Evolutionary conservation across 1,140 invertebrate genomes (phyloP).

Genomic region (Eueides isabella): DNA sequence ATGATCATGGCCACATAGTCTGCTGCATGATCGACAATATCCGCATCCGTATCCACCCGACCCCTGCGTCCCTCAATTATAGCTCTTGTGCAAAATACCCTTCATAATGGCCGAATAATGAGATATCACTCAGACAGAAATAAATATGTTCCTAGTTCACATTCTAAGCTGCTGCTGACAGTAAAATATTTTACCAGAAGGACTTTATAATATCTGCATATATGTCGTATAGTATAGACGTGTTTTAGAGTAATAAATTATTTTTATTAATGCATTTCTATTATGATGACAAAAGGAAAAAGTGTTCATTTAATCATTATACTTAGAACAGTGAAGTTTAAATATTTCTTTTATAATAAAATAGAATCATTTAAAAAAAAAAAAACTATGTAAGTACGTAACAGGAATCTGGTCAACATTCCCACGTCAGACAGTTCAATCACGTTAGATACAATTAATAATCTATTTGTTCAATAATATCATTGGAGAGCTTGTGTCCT

Average conservation of each 20-base stretch:
- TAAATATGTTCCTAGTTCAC: constrained; percentile 5
- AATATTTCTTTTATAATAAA: background rate
- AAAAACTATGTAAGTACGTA: no score
- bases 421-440: constrained; percentile 30
- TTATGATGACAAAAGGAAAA: background rate
- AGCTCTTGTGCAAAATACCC: constrained; percentile 38
- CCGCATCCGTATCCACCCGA: constrained; percentile 48
- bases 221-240: no score
- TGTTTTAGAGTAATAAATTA: background rate
- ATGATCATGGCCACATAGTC: constrained; percentile 30
- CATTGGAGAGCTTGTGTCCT: constrained; percentile 69
- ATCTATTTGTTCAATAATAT: constrained; percentile 57
- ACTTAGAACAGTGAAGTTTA: background rate
- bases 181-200: background rate
- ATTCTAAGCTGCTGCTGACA: constrained; percentile 1
- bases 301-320: background rate
- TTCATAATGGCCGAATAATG: constrained; percentile 31
- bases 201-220: constrained; percentile 4
- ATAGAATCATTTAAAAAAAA: no score
- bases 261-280: background rate
- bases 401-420: constrained; percentile 21
- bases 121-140: constrained; percentile 18
- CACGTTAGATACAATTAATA: constrained; percentile 35
- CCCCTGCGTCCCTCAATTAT: constrained; percentile 50
- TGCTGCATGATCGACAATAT: constrained; percentile 56